A percentile compares a stretch with the other conserved stretches of the same genome.
These are phyloP conservation scores for Aphelenchoides fujianensis DNA, from an alignment of 1,140 invertebrate genomes.

Conservation along the genomic window DNA sequence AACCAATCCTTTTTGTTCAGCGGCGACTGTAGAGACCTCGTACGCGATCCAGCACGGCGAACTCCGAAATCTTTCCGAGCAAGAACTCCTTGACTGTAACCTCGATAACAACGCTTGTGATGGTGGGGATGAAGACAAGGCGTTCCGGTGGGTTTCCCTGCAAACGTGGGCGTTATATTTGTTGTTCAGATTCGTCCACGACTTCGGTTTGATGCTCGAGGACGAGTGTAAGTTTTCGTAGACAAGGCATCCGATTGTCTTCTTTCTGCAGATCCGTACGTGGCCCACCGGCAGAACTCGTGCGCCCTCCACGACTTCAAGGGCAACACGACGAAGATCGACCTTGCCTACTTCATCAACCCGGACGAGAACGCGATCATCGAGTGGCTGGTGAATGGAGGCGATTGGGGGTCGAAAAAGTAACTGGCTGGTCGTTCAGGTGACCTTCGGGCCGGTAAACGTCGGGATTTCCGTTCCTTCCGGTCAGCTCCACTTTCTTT, in stretches of 20 bases:
- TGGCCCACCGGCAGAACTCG: constrained; percentile 55
- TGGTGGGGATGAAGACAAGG: constrained; percentile 59
- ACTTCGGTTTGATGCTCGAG: constrained; percentile 47
- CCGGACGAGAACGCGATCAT: constrained; percentile 59
- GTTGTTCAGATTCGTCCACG: constrained; percentile 51
- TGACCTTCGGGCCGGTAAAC: constrained; percentile 61
- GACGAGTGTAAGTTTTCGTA: too few species aligned
- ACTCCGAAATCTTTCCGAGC: constrained; percentile 56
- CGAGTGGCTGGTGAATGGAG: constrained; percentile 59
- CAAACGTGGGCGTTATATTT: constrained; percentile 12
- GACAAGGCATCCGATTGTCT: too few species aligned
- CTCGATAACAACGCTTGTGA: constrained; percentile 59
- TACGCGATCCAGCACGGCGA: constrained; percentile 49
- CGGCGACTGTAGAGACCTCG: constrained; percentile 49
- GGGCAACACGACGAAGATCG: constrained; percentile 50
- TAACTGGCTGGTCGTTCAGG: too few species aligned
- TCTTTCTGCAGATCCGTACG: too few species aligned
- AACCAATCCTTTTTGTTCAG: constrained; percentile 11
- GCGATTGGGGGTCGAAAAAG: too few species aligned
- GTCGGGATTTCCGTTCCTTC: too few species aligned
- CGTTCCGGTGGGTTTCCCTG: constrained; percentile 47
- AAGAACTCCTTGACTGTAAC: constrained; percentile 60
- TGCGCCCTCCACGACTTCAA: constrained; percentile 38
- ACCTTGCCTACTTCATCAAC: constrained; percentile 56
- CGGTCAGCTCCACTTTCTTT: too few species aligned